Evolutionary conservation across 2,113 vertebrate species (phyloP).

Genomic region (Nematolebias whitei): DNA sequence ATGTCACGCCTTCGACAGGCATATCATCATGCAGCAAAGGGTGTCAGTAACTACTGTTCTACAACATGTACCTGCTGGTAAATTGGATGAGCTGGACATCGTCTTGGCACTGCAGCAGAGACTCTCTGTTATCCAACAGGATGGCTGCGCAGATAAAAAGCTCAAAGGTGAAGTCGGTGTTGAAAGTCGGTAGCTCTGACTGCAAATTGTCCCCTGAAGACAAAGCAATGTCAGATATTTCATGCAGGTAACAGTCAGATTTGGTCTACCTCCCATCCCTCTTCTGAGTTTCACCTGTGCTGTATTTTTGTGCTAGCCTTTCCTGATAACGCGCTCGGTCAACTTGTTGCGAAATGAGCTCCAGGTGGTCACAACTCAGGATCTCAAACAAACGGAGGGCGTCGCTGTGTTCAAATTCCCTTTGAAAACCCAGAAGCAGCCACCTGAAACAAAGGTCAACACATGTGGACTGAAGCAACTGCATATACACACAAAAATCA

Average conservation of each 20-base stretch:
- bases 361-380: slow-evolving; percentile 81
- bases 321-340: slow-evolving; percentile 76
- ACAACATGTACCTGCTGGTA: slow-evolving; percentile 70
- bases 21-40: too few relatives aligned
- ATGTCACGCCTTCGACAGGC: too few relatives aligned
- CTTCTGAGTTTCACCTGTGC: slow-evolving; percentile 59
- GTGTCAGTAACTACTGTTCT: background rate
- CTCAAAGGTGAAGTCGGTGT: slow-evolving; percentile 84
- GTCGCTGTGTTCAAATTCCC: slow-evolving; percentile 82
- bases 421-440: slow-evolving; percentile 85
- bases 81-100: slow-evolving; percentile 82
- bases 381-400: slow-evolving; percentile 85
- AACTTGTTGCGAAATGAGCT: slow-evolving; percentile 81
- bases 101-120: slow-evolving; percentile 74
- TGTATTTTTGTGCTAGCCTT: slow-evolving; percentile 66
- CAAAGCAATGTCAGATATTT: background rate
- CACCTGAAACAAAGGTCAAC: slow-evolving; percentile 67
- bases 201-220: slow-evolving; percentile 60
- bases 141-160: slow-evolving; percentile 84
- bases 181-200: slow-evolving; percentile 66
- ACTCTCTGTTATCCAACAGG: slow-evolving; percentile 77
- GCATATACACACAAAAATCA: background rate
- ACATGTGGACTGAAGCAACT: background rate
- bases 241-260: background rate
- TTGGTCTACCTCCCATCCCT: background rate